Evolutionary conservation across 2,888 invertebrate genomes (phyloP).

Genomic region (Phortica magna): DNA sequence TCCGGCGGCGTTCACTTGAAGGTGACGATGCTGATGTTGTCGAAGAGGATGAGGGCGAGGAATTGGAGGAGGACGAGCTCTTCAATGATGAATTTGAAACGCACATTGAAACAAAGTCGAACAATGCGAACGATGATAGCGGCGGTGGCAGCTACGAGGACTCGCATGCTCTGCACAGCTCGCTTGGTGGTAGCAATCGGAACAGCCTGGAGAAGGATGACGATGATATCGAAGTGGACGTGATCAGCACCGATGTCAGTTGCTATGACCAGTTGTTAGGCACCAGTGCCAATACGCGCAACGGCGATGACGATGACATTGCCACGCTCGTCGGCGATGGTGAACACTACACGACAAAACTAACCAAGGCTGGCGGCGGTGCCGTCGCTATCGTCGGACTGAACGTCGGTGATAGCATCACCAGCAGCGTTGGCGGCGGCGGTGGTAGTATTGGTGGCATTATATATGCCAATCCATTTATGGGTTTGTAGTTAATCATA

Average conservation of each 20-base stretch:
- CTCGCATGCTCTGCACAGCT: slow-evolving; percentile 76
- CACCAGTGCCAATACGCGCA: slow-evolving; percentile 73
- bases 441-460: slow-evolving; percentile 67
- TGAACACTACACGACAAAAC: slow-evolving; percentile 58
- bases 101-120: slow-evolving; percentile 74
- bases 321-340: slow-evolving; percentile 73
- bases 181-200: slow-evolving; percentile 76
- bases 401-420: slow-evolving; percentile 36
- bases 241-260: slow-evolving; percentile 77
- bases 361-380: slow-evolving; percentile 39
- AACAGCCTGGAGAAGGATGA: slow-evolving; percentile 77
- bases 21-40: slow-evolving; percentile 66
- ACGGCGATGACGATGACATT: slow-evolving; percentile 73
- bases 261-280: slow-evolving; percentile 76
- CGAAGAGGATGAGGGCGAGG: slow-evolving; percentile 58
- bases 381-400: slow-evolving; percentile 42
- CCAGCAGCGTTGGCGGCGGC: slow-evolving; percentile 43
- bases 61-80: slow-evolving; percentile 63
- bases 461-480: slow-evolving; percentile 78
- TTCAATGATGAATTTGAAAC: slow-evolving; percentile 75
- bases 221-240: slow-evolving; percentile 77
- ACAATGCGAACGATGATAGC: slow-evolving; percentile 77
- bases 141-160: slow-evolving; percentile 78
- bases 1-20: slow-evolving; percentile 70
- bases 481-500: slow-evolving; percentile 75